Conservation (phyloP, 2,797 vertebrate species). For the Helarctos malayanus region DNA sequence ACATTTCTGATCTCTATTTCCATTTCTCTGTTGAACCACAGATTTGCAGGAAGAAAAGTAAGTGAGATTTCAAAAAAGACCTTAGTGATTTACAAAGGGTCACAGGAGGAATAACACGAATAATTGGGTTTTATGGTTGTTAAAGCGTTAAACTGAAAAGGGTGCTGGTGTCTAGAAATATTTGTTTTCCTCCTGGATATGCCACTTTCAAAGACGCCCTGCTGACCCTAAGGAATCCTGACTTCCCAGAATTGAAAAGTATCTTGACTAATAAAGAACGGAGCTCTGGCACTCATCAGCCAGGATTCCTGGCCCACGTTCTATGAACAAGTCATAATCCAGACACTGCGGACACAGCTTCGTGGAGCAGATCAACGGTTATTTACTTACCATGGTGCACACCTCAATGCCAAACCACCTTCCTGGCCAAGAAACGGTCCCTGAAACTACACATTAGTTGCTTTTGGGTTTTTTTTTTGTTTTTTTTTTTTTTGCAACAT, state of each 20-base stretch:
- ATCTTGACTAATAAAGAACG: neutral
- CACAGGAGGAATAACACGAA: neutral
- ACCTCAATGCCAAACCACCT: neutral
- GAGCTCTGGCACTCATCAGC: neutral
- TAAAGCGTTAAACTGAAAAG: neutral
- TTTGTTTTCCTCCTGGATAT: neutral
- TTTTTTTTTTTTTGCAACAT: neutral
- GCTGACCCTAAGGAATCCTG: neutral
- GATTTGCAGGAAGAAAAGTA: slow-evolving; percentile 18
- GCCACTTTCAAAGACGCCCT: neutral
- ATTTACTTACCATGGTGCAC: neutral
- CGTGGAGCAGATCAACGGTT: neutral
- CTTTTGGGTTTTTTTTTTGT: neutral
- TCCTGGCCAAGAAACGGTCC: slow-evolving; percentile 1
- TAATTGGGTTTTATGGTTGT: neutral
- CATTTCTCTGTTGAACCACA: neutral
- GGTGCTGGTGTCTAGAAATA: neutral
- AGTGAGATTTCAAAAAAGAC: slow-evolving; percentile 1
- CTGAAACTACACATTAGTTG: neutral
- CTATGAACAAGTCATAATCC: neutral
- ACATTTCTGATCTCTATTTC: neutral
- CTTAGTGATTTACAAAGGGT: neutral
- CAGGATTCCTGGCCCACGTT: neutral
- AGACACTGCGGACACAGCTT: neutral
- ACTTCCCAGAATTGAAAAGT: neutral